A percentile compares a stretch with the other conserved stretches of the same genome.
phyloP scores from a whole-genome alignment of 2,797 vertebrate genomes.

The Poeciliopsis turneri region DNA sequence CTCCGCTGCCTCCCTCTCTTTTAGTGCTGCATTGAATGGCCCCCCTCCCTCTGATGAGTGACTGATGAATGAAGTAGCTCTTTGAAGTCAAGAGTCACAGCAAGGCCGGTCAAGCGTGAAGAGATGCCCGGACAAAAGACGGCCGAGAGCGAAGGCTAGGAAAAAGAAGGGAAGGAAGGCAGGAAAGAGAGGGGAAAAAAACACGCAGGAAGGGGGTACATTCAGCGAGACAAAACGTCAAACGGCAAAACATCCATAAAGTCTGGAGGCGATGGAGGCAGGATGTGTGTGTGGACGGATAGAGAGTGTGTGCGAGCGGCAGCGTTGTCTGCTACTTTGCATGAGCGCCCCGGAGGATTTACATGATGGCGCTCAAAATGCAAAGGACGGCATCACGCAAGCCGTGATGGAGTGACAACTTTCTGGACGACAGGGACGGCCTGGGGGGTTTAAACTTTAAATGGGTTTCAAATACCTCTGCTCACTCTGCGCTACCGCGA shows the following conservation, averaged over 20 bases:
- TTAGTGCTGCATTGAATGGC: conserved; percentile 71
- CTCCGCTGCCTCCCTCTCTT: conserved; percentile 68
- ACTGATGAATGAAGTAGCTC: conserved; percentile 81
- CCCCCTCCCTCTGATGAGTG: conserved; percentile 74
- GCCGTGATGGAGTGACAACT: conserved; percentile 36
- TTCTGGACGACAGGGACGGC: conserved; percentile 27
- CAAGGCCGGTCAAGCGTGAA: conserved; percentile 78
- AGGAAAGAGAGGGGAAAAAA: conserved; percentile 4
- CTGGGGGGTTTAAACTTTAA: conserved; percentile 10
- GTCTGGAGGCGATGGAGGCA: conserved; percentile 50
- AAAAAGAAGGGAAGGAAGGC: conserved; percentile 34
- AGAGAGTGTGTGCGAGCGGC: conserved; percentile 29
- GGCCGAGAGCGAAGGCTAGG: conserved; percentile 36
- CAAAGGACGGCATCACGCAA: conserved; percentile 48
- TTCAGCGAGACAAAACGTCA: conserved; percentile 62
- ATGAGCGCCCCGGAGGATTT: conserved; percentile 52
- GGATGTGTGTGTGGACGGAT: conserved; percentile 36
- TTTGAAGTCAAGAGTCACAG: conserved; percentile 84
- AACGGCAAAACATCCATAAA: conserved; percentile 70
- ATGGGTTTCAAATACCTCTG: conserved; percentile 16
- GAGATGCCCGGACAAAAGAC: conserved; percentile 74
- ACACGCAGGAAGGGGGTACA: conserved; percentile 24
- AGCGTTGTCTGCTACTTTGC: conserved; percentile 56
- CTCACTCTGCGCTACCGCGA: conserved; percentile 8
- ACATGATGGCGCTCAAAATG: conserved; percentile 54